These are phyloP conservation scores for Drosophila tropicalis DNA, from an alignment of 1,140 invertebrate genomes.

Conservation along the genomic window DNA sequence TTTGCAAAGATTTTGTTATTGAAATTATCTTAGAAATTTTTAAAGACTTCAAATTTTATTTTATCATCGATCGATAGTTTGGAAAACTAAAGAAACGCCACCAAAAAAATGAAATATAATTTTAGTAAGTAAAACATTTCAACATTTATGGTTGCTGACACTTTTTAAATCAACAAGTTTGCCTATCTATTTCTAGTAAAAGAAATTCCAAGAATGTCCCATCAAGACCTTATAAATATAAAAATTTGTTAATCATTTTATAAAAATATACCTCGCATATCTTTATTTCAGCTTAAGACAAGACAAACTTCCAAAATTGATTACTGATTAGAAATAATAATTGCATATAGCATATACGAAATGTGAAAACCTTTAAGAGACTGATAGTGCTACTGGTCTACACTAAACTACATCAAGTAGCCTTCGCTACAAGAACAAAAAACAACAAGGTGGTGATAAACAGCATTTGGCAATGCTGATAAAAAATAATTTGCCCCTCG, in stretches of 20 bases:
- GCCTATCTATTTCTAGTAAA: conserved; percentile 3
- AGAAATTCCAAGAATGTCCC: not conserved
- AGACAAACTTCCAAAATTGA: conserved; percentile 5
- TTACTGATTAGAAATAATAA: conserved; percentile 28
- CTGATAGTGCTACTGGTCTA: conserved; percentile 1
- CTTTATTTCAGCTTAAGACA: conserved; percentile 14
- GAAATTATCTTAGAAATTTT: no score
- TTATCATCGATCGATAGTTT: no score
- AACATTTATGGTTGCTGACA: no score
- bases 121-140: no score
- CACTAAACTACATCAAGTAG: not conserved
- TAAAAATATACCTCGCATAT: conserved; percentile 6
- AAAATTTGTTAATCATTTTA: conserved; percentile 3
- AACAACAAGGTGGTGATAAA: not conserved
- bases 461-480: conserved; percentile 11
- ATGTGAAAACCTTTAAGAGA: not conserved
- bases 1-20: no score
- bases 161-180: no score
- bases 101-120: no score
- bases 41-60: no score
- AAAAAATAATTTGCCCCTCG: conserved; percentile 1
- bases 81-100: no score
- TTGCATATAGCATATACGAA: not conserved
- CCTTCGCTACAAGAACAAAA: conserved; percentile 1
- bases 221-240: not conserved